Evolutionary conservation across 2,113 vertebrate species (phyloP).

Genomic region (Hippolais icterina): DNA sequence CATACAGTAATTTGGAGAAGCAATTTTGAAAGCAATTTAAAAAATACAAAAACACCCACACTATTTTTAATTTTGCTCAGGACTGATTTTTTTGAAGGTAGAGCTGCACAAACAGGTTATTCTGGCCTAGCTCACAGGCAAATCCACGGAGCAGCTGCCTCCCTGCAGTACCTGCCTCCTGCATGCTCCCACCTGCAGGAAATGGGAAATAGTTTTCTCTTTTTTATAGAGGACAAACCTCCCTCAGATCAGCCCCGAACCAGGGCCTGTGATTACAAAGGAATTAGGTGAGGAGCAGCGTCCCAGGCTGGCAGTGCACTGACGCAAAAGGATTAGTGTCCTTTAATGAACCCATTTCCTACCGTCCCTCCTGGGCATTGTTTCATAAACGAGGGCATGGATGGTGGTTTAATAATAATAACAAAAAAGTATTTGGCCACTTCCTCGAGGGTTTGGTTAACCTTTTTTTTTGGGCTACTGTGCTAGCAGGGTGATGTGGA

Average conservation of each 20-base stretch:
- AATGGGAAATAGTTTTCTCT: constrained; percentile 24
- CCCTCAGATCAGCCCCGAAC: neutral
- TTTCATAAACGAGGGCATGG: neutral
- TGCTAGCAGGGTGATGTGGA: neutral
- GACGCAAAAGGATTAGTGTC: constrained; percentile 13
- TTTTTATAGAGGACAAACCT: neutral
- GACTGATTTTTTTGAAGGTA: neutral
- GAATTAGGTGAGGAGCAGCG: neutral
- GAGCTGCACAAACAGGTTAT: neutral
- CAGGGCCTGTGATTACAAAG: neutral
- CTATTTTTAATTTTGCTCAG: neutral
- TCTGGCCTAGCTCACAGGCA: neutral
- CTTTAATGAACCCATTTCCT: constrained; percentile 23
- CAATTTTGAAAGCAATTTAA: neutral
- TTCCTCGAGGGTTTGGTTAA: neutral
- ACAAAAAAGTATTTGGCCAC: neutral
- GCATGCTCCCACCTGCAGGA: constrained; percentile 1
- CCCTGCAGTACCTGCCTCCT: neutral
- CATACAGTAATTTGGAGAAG: neutral
- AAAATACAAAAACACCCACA: fast-evolving
- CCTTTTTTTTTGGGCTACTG: neutral
- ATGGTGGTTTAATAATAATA: neutral
- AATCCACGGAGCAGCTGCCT: neutral
- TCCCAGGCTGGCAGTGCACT: neutral
- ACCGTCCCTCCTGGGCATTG: neutral